phyloP scores from a whole-genome alignment of 1,140 invertebrate species.

The Andricus grossulariae region DNA sequence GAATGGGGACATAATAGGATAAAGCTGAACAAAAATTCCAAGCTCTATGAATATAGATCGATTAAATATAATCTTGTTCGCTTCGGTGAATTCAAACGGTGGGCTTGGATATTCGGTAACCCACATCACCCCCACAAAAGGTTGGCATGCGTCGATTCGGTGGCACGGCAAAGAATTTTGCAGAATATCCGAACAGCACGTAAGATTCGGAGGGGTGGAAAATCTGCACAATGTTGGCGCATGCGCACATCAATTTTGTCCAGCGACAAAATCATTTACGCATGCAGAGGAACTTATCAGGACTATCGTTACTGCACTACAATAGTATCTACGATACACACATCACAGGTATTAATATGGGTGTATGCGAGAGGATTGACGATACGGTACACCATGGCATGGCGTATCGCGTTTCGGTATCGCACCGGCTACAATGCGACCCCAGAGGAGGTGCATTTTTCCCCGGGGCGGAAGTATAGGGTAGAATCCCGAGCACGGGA shows the following conservation, averaged over 20 bases:
- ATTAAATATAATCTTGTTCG: constrained; percentile 25
- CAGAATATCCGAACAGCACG: constrained; percentile 21
- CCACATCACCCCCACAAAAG: constrained; percentile 21
- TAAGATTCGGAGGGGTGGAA: constrained; percentile 18
- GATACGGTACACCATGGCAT: constrained; percentile 45
- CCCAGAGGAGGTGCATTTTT: constrained; percentile 38
- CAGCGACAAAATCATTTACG: constrained; percentile 18
- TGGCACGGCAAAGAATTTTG: constrained; percentile 23
- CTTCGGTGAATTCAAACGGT: constrained; percentile 14
- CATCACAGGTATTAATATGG: background rate
- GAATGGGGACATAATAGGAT: constrained; percentile 2
- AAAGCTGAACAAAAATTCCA: constrained; percentile 12
- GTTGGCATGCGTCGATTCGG: constrained; percentile 19
- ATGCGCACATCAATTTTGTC: background rate
- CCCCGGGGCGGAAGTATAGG: constrained; percentile 43
- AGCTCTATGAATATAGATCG: constrained; percentile 15
- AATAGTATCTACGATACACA: too few species aligned
- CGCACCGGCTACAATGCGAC: constrained; percentile 44
- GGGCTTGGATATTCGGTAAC: constrained; percentile 6
- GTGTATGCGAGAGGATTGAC: constrained; percentile 44
- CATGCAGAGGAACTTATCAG: background rate
- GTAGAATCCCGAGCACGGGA: constrained; percentile 45
- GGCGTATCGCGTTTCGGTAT: constrained; percentile 40
- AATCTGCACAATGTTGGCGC: background rate
- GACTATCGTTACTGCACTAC: too few species aligned